Evolutionary conservation across 1,140 invertebrate species (phyloP).

Genomic region (Sinella curviseta): DNA sequence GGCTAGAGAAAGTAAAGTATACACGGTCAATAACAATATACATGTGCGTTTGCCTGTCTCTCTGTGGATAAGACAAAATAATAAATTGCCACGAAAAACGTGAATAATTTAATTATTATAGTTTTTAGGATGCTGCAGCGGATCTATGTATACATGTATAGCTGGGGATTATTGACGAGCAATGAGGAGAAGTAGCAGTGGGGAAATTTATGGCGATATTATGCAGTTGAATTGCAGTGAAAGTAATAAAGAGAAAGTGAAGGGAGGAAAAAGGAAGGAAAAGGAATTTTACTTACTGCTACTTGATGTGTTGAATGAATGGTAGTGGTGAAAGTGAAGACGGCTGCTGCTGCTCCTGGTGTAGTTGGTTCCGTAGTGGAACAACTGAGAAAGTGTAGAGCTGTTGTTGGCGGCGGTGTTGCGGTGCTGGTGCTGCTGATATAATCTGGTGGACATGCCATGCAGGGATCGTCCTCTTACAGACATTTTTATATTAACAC

Average conservation of each 20-base stretch:
- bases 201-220: not conserved
- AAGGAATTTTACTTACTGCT: not conserved
- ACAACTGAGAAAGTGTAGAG: not conserved
- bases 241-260: conserved; percentile 9
- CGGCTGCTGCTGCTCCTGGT: not conserved
- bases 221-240: conserved; percentile 9
- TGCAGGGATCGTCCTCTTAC: not conserved
- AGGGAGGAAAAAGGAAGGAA: not conserved
- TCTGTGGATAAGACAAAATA: too few relatives aligned
- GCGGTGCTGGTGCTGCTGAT: not conserved
- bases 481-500: not conserved
- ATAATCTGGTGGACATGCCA: not conserved
- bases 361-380: not conserved
- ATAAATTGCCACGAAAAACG: too few relatives aligned
- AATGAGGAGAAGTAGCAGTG: not conserved
- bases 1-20: too few relatives aligned
- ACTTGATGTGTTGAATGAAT: too few relatives aligned
- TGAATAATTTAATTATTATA: too few relatives aligned
- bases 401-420: too few relatives aligned
- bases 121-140: too few relatives aligned
- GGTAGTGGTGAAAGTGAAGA: too few relatives aligned
- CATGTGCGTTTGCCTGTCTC: too few relatives aligned
- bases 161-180: too few relatives aligned
- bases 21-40: too few relatives aligned
- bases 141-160: too few relatives aligned